Evolutionary conservation across 2,113 vertebrate genomes (phyloP), one percentile per base, ranked within the genome.

Genomic region (Aphelocoma coerulescens): DNA sequence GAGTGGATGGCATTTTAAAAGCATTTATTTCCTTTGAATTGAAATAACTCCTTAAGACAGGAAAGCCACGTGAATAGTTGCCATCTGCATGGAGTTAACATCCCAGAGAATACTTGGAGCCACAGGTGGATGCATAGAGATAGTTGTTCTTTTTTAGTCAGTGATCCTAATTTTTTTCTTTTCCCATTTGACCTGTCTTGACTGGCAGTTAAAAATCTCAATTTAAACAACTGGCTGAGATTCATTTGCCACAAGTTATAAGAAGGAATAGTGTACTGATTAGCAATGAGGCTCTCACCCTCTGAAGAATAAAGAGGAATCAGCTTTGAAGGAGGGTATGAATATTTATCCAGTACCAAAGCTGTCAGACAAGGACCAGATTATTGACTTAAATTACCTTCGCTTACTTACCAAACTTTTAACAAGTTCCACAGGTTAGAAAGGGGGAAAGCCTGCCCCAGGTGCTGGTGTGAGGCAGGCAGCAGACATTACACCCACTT

Each of bases 251-350:
- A 26, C 88, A 85, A 95, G 55, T 91, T 71, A 82, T 57, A 94
- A 94, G 85, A 57, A 93, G 96, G 96, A 97, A 88, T 69, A 93
- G 82, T 90, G 92, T 91, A 95, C 88, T 93, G 93, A 97, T 96
- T 95, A 97, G 77, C 85, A 94, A 91, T 63, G 95, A 94, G 75
- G 82, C 76, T 94, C 96, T 96, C 91, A 78, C 79, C 80, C 95
- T 97, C 96, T 83, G 92, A 97, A 96, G 95, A 94, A 85, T 80
- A 97, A 80, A 89, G 66, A 92, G 59, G 95, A 95, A 94, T 92
- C 93, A 65, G 66, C 92, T 91, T 39, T 96, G 95, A 95, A 96
- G 89, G 85, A 93, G 89, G 13, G 16, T 95, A 91, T 96, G 92
- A 97, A 97, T 96, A 96, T 94, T 84, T 88, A 92, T 95, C 63